Base-by-base conservation (phyloP, 2,888 invertebrate genomes). In the Temnothorax unifasciatus region DNA sequence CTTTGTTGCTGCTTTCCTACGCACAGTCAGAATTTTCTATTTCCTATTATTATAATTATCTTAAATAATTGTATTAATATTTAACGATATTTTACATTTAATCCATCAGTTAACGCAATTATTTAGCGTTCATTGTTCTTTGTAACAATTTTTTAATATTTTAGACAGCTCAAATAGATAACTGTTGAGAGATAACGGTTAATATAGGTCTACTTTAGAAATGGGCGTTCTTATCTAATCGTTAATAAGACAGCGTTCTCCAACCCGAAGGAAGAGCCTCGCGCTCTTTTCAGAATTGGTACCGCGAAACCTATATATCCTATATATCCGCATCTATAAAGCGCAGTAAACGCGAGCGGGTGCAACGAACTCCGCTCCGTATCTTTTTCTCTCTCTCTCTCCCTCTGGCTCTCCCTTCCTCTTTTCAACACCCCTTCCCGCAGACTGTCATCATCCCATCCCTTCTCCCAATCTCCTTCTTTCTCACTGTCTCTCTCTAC, bases 281-380 rank as follows among this genome's bases (percentile, higher is more conserved):
- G 63, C 81, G 82, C 86, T 79, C 88, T 89, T 89, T 88, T 89
- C 87, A 88, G 87, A 88, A 90, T 88, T 88, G 90, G 91, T 91
- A 89, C 90, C 90, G 87, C 89, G 90, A 89, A 91, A 91, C 88
- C 92, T 91, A 92, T 90, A 92, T 91, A 91, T 91, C 88, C 92
- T 91, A 92, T 90, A 92, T 91, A 91, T 91, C 88, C 90, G 90
- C 90, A 90, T 91, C 88, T 89, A 89, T 86, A 89, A 92, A 92
- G 93, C 92, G 92, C 92, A 93, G 91, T 90, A 92, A 93, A 92
- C 93, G 92, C 92, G 85, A 87, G 87, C 89, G 93, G 91, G 93
- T 92, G 93, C 93, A 93, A 93, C 91, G 93, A 93, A 93, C 93
- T 93, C 87, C 25, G 89, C 85, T 86, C 81, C 81, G 76, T 63